phyloP scores from a whole-genome alignment of 2,113 vertebrate genomes.

The Hydropotes inermis region DNA sequence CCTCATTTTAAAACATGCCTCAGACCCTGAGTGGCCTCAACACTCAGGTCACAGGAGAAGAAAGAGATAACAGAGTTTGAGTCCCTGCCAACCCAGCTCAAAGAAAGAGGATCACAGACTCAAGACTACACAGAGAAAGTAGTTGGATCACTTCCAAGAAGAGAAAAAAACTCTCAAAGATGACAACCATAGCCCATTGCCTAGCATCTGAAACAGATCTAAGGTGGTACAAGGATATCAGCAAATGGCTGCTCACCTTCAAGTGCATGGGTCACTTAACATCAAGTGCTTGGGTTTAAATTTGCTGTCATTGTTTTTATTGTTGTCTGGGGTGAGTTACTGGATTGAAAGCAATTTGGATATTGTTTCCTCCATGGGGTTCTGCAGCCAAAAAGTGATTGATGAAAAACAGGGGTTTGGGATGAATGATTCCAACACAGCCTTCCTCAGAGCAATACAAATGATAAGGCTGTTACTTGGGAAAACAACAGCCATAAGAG shows the following conservation, averaged over 20 bases:
- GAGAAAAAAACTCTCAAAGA: background rate
- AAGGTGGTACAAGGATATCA: background rate
- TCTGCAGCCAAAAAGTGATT: constrained; percentile 53
- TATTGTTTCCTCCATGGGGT: constrained; percentile 33
- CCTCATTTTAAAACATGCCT: background rate
- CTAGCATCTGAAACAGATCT: constrained; percentile 22
- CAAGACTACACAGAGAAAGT: background rate
- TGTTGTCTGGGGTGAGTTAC: constrained; percentile 46
- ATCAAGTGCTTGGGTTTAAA: background rate
- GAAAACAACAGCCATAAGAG: constrained; percentile 33
- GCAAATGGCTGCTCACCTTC: background rate
- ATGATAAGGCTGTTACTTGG: constrained; percentile 35
- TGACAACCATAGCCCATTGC: background rate
- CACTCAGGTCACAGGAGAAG: background rate
- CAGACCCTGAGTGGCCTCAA: background rate
- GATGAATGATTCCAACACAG: background rate
- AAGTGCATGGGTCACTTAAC: background rate
- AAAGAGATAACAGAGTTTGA: background rate
- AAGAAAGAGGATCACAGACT: background rate
- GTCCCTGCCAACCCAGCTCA: background rate
- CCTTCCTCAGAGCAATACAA: constrained; percentile 46
- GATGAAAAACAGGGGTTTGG: constrained; percentile 50
- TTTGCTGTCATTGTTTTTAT: constrained; percentile 29
- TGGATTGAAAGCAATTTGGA: constrained; percentile 60
- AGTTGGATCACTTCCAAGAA: background rate